phyloP scores from a whole-genome alignment of 2,797 vertebrate genomes.

The Onychomys torridus region DNA sequence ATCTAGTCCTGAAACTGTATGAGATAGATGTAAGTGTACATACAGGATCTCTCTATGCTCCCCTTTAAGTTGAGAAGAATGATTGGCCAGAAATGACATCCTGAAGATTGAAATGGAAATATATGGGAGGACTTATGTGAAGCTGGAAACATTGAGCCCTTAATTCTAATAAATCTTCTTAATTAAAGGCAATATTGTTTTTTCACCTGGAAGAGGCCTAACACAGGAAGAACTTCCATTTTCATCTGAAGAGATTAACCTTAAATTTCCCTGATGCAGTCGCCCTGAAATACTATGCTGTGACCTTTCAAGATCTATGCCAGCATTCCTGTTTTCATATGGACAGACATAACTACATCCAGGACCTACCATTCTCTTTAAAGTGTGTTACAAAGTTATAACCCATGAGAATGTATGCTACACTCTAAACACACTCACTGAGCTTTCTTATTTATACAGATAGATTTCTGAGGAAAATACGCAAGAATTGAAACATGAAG shows the following conservation, averaged over 20 bases:
- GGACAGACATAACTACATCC: background rate
- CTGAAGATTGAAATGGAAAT: background rate
- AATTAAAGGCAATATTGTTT: background rate
- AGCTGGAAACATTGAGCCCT: background rate
- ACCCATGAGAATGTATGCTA: background rate
- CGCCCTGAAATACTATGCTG: too few relatives aligned
- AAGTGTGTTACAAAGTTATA: background rate
- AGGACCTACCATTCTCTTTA: background rate
- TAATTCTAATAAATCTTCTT: background rate
- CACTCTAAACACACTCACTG: background rate
- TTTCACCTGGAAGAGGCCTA: background rate
- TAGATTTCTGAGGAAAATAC: background rate
- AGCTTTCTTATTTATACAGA: background rate
- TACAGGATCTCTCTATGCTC: too few relatives aligned
- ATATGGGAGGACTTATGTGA: background rate
- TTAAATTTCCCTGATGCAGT: background rate
- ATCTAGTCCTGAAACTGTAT: too few relatives aligned
- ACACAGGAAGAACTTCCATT: background rate
- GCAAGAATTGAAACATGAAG: background rate
- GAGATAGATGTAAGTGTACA: too few relatives aligned
- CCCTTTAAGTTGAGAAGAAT: background rate
- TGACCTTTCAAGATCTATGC: background rate
- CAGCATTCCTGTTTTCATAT: too few relatives aligned
- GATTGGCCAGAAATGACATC: background rate
- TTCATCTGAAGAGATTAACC: background rate